Evolutionary conservation across 2,113 vertebrate species (phyloP).

Genomic region (Edolisoma coerulescens): DNA sequence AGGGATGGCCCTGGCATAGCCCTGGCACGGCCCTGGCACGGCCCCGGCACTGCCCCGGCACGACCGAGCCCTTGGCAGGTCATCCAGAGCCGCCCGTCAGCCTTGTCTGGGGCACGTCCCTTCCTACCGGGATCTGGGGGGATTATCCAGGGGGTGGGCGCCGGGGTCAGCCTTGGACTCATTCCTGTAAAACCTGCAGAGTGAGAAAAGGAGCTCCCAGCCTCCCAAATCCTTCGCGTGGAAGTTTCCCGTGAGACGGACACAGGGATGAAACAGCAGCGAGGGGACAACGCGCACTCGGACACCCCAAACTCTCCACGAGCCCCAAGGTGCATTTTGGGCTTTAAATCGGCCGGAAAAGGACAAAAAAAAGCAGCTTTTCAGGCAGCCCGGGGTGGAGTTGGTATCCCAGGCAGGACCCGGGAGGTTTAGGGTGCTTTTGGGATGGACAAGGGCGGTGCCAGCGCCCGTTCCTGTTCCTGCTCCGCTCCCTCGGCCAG

Average conservation of each 20-base stretch:
- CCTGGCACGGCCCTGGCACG: too few relatives aligned
- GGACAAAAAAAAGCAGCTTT: background rate
- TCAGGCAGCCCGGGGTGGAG: background rate
- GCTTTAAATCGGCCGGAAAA: background rate
- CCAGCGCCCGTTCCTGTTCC: fast-evolving
- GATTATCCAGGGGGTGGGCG: background rate
- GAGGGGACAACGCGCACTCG: fast-evolving
- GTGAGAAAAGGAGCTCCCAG: background rate
- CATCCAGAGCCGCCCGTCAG: fast-evolving
- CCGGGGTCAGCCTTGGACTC: fast-evolving
- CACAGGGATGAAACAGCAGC: fast-evolving
- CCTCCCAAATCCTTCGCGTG: fast-evolving
- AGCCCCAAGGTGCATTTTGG: fast-evolving
- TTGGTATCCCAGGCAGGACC: fast-evolving
- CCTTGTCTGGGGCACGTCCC: fast-evolving
- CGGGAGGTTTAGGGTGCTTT: fast-evolving
- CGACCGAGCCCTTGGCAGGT: background rate
- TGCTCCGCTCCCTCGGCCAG: background rate
- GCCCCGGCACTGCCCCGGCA: background rate
- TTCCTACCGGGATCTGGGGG: fast-evolving
- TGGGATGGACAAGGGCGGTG: background rate
- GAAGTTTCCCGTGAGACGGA: fast-evolving
- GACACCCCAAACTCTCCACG: fast-evolving
- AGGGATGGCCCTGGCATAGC: background rate
- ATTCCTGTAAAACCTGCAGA: fast-evolving